Percentiles rank a stretch among this genome's conserved stretches.
Conservation (phyloP, 2,113 vertebrate species). For the Corythoichthys intestinalis region DNA sequence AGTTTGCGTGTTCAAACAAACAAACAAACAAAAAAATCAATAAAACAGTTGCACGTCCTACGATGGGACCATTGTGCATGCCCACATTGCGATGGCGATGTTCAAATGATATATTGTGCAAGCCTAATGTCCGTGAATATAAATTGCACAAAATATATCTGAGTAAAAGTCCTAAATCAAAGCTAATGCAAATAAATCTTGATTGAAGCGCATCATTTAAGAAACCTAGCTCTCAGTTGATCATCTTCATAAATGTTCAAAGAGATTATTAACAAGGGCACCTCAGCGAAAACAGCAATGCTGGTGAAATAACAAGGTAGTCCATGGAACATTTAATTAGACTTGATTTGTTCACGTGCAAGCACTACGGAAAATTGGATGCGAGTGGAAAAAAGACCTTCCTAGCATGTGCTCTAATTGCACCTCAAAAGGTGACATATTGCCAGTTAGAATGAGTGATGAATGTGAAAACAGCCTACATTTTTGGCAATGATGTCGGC, state of each 20-base stretch:
- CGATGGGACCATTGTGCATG: too few species aligned
- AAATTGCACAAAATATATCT: not conserved
- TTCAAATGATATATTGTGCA: too few species aligned
- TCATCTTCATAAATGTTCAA: constrained; percentile 14
- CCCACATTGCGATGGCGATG: too few species aligned
- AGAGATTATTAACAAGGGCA: constrained; percentile 16
- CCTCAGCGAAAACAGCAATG: not conserved
- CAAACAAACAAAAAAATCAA: too few species aligned
- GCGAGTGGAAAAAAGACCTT: constrained; percentile 40
- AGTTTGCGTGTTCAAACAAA: too few species aligned
- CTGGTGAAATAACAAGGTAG: constrained; percentile 14
- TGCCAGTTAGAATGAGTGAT: constrained; percentile 61
- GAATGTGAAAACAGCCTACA: constrained; percentile 56
- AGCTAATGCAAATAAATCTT: not conserved
- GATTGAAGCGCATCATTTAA: not conserved
- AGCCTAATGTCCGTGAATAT: not conserved
- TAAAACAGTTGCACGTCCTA: too few species aligned
- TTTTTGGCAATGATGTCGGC: constrained; percentile 44
- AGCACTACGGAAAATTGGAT: constrained; percentile 22
- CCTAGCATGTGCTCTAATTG: constrained; percentile 44
- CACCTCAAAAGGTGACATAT: constrained; percentile 62
- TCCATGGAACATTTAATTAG: constrained; percentile 21
- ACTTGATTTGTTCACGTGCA: constrained; percentile 22
- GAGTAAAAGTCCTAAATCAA: not conserved
- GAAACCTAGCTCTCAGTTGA: not conserved